Percentiles rank a stretch among this genome's conserved stretches.
phyloP scores from a whole-genome alignment of 92 coral and sea anemone genomes.

The Porites cylindrica region DNA sequence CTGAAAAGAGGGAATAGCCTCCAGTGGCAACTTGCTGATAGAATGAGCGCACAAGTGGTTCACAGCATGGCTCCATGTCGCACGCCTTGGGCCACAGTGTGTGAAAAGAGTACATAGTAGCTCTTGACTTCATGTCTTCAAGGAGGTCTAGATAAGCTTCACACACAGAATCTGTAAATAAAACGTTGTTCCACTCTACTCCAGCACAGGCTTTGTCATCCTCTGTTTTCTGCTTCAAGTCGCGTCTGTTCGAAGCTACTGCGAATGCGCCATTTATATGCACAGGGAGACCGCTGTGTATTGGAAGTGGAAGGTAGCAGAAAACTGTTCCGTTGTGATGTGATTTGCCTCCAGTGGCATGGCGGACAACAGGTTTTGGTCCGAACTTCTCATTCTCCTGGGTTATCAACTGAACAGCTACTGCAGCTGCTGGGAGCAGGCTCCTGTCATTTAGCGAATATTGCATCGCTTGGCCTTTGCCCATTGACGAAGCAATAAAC shows the following conservation, averaged over 20 bases:
- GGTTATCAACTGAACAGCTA: slow-evolving; percentile 48
- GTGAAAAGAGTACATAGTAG: slow-evolving; percentile 39
- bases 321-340: slow-evolving; percentile 55
- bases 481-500: slow-evolving; percentile 82
- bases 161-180: neutral
- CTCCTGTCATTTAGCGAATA: slow-evolving; percentile 48
- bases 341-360: neutral
- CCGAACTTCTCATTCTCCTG: neutral
- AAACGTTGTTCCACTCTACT: slow-evolving; percentile 23
- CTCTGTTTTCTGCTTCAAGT: slow-evolving; percentile 56
- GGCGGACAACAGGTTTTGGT: slow-evolving; percentile 2
- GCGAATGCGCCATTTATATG: slow-evolving; percentile 83
- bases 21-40: slow-evolving; percentile 34
- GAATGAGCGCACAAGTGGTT: slow-evolving; percentile 47
- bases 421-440: slow-evolving; percentile 86
- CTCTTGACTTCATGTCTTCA: neutral
- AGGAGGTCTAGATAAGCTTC: neutral
- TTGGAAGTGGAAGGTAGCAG: slow-evolving; percentile 86
- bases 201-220: slow-evolving; percentile 72
- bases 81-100: slow-evolving; percentile 61
- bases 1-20: slow-evolving; percentile 55
- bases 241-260: slow-evolving; percentile 74
- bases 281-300: slow-evolving; percentile 83
- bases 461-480: slow-evolving; percentile 61
- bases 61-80: slow-evolving; percentile 20